Evolutionary conservation across 1,140 invertebrate genomes (phyloP).

Genomic region (Idris sp.): DNA sequence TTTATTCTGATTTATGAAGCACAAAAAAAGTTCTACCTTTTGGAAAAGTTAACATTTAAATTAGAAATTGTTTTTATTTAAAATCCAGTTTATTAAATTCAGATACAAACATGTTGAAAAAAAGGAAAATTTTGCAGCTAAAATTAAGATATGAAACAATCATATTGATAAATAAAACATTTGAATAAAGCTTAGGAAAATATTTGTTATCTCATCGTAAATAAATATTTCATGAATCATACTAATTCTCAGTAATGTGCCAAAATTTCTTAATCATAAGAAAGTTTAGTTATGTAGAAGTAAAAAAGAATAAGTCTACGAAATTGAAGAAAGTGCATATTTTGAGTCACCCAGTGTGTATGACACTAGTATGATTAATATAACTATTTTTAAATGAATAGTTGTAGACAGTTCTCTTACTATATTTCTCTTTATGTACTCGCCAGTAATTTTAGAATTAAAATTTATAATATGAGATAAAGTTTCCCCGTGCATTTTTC

Average conservation of each 20-base stretch:
- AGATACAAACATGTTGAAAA: too few relatives aligned
- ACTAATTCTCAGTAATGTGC: neutral
- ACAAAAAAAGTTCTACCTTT: too few relatives aligned
- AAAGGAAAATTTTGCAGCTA: too few relatives aligned
- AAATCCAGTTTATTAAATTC: too few relatives aligned
- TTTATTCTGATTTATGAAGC: too few relatives aligned
- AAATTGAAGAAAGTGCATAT: conserved; percentile 21
- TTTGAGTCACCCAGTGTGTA: conserved; percentile 14
- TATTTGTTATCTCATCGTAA: conserved; percentile 10
- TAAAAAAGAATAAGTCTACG: conserved; percentile 12
- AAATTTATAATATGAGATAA: conserved; percentile 4
- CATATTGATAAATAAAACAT: too few relatives aligned
- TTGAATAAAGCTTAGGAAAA: conserved; percentile 15
- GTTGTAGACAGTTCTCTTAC: conserved; percentile 39
- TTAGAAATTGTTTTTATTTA: too few relatives aligned
- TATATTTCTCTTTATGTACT: conserved; percentile 16
- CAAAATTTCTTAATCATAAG: conserved; percentile 23
- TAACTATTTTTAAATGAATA: conserved; percentile 49
- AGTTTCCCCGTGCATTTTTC: neutral
- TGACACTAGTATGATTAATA: conserved; percentile 47
- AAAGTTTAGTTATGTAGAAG: conserved; percentile 3
- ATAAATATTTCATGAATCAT: conserved; percentile 26
- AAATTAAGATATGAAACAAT: too few relatives aligned
- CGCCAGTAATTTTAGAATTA: conserved; percentile 20
- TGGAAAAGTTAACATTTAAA: too few relatives aligned